phyloP scores from a whole-genome alignment of 1,140 invertebrate species.

The Dreissena polymorpha region DNA sequence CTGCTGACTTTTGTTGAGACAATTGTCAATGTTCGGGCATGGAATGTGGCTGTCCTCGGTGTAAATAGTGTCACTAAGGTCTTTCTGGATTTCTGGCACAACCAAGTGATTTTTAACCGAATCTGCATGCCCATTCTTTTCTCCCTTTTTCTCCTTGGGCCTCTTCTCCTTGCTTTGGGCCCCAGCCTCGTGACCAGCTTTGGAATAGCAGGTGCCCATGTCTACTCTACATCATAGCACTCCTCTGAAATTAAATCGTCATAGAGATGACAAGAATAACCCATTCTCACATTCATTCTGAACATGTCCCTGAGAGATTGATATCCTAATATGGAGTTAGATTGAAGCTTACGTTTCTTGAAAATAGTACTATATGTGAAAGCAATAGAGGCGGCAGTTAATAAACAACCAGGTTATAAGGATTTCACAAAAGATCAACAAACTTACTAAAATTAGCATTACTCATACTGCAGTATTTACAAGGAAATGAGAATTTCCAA shows the following conservation, averaged over 20 bases:
- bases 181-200: slow-evolving; percentile 59
- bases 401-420: too few relatives aligned
- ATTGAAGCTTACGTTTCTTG: too few relatives aligned
- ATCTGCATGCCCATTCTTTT: slow-evolving; percentile 57
- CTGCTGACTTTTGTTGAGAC: slow-evolving; percentile 44
- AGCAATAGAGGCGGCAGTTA: too few relatives aligned
- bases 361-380: too few relatives aligned
- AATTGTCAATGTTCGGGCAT: slow-evolving; percentile 12
- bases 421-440: too few relatives aligned
- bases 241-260: neutral
- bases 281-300: too few relatives aligned
- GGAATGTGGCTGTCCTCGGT: slow-evolving; percentile 43
- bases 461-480: too few relatives aligned
- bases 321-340: too few relatives aligned
- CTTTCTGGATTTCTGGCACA: slow-evolving; percentile 41
- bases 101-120: slow-evolving; percentile 49
- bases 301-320: too few relatives aligned
- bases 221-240: neutral
- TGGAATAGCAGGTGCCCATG: slow-evolving; percentile 70
- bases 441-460: too few relatives aligned
- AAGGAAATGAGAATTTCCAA: too few relatives aligned
- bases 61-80: slow-evolving; percentile 48
- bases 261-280: too few relatives aligned
- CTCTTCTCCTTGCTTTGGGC: slow-evolving; percentile 51
- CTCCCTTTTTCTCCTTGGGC: slow-evolving; percentile 28